These are phyloP conservation scores for Leuctra nigra DNA, from an alignment of 2,888 invertebrate species.

Conservation along the genomic window DNA sequence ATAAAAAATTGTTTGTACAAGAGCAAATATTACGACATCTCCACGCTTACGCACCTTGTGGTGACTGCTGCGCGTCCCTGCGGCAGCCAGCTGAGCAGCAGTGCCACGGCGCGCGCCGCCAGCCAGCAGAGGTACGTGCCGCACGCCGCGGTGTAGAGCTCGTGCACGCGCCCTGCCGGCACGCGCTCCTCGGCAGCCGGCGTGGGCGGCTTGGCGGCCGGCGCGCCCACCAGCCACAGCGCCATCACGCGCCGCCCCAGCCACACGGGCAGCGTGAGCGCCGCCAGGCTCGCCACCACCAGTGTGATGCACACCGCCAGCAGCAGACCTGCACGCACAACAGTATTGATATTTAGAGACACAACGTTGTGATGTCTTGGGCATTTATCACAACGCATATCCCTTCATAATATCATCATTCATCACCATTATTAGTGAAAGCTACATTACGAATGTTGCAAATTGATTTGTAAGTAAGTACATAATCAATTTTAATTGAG, in stretches of 20 bases:
- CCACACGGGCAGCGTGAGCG: constrained; percentile 85
- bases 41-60: too few relatives aligned
- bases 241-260: constrained; percentile 85
- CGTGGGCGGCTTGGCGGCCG: constrained; percentile 37
- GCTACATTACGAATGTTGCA: too few relatives aligned
- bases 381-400: too few relatives aligned
- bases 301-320: constrained; percentile 76
- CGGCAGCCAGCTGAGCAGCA: constrained; percentile 82
- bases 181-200: constrained; percentile 24
- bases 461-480: too few relatives aligned
- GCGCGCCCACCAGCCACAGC: constrained; percentile 64
- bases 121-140: constrained; percentile 95
- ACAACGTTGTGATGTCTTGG: too few relatives aligned
- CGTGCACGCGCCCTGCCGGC: constrained; percentile 65
- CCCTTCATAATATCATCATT: too few relatives aligned
- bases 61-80: constrained; percentile 3
- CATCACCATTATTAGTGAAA: too few relatives aligned
- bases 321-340: too few relatives aligned
- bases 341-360: too few relatives aligned
- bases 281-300: constrained; percentile 74
- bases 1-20: too few relatives aligned
- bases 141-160: constrained; percentile 91
- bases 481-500: too few relatives aligned
- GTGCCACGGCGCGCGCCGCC: constrained; percentile 70
- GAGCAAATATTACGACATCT: too few relatives aligned